phyloP scores from a whole-genome alignment of 2,113 vertebrate species.

The Saguinus imperator region DNA sequence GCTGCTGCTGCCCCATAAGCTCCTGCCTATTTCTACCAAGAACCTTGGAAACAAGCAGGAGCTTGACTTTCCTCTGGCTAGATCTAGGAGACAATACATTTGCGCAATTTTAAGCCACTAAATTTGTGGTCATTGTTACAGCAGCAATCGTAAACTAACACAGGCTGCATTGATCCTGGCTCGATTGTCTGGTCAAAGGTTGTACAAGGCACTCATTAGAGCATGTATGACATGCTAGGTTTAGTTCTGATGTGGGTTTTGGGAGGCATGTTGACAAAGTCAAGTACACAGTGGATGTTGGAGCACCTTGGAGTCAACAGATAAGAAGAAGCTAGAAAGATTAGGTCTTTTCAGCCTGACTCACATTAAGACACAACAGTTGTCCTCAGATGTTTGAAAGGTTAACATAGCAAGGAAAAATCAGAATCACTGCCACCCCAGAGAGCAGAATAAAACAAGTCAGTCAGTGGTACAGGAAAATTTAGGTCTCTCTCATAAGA shows the following conservation, averaged over 20 bases:
- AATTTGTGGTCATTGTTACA: neutral
- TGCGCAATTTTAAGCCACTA: neutral
- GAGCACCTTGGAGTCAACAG: neutral
- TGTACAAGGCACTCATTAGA: rapidly evolving
- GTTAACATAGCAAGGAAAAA: neutral
- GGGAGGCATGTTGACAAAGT: neutral
- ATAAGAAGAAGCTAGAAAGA: neutral
- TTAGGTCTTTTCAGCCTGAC: neutral
- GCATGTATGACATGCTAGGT: neutral
- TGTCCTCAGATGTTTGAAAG: neutral
- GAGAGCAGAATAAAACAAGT: neutral
- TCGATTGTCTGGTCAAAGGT: neutral
- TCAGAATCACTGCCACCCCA: neutral
- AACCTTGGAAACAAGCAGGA: neutral
- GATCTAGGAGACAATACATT: neutral
- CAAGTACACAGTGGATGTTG: neutral
- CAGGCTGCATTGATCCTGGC: neutral
- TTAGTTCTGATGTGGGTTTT: neutral
- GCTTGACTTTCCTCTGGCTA: neutral
- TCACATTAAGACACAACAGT: neutral
- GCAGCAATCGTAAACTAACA: neutral
- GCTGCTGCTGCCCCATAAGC: neutral
- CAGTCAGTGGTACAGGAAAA: neutral
- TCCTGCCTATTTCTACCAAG: neutral
- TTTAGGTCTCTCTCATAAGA: neutral